Conservation (phyloP, 1,140 invertebrate species). For the Hylaeus volcanicus region DNA sequence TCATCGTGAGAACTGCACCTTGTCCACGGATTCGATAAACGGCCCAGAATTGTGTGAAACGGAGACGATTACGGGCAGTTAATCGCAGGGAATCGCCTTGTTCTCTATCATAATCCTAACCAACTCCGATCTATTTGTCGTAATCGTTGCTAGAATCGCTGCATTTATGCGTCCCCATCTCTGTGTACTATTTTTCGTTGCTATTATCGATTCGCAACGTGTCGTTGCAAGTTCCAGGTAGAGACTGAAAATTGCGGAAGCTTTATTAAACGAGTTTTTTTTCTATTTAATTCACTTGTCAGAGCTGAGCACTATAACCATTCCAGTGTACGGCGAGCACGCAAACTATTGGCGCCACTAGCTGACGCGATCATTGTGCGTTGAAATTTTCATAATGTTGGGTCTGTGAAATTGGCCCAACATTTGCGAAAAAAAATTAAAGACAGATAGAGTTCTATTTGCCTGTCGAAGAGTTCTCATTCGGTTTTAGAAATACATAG, state of each 20-base stretch:
- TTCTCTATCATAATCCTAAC: constrained; percentile 22
- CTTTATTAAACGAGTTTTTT: neutral
- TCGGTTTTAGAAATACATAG: no score
- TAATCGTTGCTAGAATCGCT: constrained; percentile 8
- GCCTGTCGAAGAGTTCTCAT: no score
- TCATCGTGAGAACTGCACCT: constrained; percentile 61
- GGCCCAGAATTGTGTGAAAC: constrained; percentile 39
- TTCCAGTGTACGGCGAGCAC: no score
- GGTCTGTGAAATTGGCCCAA: no score
- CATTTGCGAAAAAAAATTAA: no score
- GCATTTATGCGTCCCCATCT: neutral
- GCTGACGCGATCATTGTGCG: neutral
- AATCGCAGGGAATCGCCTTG: neutral
- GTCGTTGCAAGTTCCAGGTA: neutral
- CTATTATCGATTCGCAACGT: neutral
- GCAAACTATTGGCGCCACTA: no score
- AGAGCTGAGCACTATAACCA: no score
- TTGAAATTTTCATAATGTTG: no score
- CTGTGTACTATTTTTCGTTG: neutral
- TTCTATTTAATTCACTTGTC: neutral
- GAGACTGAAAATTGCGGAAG: neutral
- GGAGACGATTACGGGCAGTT: constrained; percentile 28
- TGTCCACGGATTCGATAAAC: constrained; percentile 10
- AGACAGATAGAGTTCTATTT: no score
- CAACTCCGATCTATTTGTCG: constrained; percentile 21